Evolutionary conservation across 1,140 invertebrate genomes (phyloP).

Genomic region (Drosophila sulfurigaster): DNA sequence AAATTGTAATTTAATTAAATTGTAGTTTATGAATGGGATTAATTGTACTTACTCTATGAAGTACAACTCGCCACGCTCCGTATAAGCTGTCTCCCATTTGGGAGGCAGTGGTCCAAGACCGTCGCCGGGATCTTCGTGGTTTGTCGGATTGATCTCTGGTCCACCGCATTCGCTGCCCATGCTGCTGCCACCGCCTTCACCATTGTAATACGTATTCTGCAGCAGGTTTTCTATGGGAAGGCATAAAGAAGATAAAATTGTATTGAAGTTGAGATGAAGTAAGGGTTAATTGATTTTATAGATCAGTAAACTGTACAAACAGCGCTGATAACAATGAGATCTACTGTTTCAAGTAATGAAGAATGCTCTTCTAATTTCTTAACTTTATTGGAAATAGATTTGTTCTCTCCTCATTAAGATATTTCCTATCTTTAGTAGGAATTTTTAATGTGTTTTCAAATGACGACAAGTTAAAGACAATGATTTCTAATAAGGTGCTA

Average conservation of each 20-base stretch:
- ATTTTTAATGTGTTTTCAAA: too few species aligned
- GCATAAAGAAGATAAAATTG: not conserved
- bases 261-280: not conserved
- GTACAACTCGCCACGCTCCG: constrained; percentile 97
- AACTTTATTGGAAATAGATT: too few species aligned
- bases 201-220: constrained; percentile 70
- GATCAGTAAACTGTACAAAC: too few species aligned
- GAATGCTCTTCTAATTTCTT: too few species aligned
- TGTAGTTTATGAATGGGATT: not conserved
- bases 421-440: too few species aligned
- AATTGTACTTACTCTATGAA: constrained; percentile 94
- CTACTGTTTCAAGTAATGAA: too few species aligned
- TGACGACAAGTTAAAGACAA: too few species aligned
- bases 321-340: too few species aligned
- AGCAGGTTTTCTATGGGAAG: constrained; percentile 66
- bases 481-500: too few species aligned
- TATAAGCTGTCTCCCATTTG: constrained; percentile 99
- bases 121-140: constrained; percentile 82
- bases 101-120: constrained; percentile 95
- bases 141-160: constrained; percentile 41
- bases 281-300: too few species aligned
- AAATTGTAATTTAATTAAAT: constrained; percentile 1
- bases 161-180: constrained; percentile 66
- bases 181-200: constrained; percentile 67
- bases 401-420: too few species aligned